Conservation (phyloP, 2,888 invertebrate genomes). For the Nemapogon koenigi region DNA sequence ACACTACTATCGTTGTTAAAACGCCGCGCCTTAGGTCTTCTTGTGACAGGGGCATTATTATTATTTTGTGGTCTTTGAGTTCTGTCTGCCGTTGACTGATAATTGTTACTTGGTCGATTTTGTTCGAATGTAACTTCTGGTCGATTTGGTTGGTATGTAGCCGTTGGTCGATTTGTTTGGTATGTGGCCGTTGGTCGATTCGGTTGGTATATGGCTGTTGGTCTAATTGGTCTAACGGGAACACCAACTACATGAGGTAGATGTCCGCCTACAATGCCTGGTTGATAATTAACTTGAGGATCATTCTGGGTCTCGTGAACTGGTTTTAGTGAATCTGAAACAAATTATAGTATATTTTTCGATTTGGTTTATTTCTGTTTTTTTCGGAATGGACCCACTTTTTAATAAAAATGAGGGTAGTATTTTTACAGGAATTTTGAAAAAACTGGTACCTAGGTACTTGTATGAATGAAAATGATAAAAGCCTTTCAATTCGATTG, state of each 20-base stretch:
- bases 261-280: conserved; percentile 37
- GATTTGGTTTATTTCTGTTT: too few species aligned
- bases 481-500: too few species aligned
- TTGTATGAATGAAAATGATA: too few species aligned
- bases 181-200: not conserved
- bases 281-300: conserved; percentile 30
- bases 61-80: not conserved
- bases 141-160: not conserved
- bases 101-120: not conserved
- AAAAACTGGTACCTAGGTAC: too few species aligned
- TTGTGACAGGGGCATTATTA: conserved; percentile 13
- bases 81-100: not conserved
- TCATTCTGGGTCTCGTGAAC: conserved; percentile 35
- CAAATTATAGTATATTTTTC: conserved; percentile 1
- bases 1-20: conserved; percentile 24
- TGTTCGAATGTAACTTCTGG: not conserved
- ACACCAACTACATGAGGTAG: conserved; percentile 38
- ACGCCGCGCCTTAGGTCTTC: conserved; percentile 21
- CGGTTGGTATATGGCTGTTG: conserved; percentile 10
- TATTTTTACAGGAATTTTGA: too few species aligned
- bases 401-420: too few species aligned
- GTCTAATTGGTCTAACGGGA: conserved; percentile 27
- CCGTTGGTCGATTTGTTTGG: not conserved
- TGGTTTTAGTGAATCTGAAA: conserved; percentile 44
- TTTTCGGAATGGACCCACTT: too few species aligned